Percentiles rank a stretch among this genome's conserved stretches.
Conservation (phyloP, 2,113 vertebrate genomes). For the Colossoma macropomum region DNA sequence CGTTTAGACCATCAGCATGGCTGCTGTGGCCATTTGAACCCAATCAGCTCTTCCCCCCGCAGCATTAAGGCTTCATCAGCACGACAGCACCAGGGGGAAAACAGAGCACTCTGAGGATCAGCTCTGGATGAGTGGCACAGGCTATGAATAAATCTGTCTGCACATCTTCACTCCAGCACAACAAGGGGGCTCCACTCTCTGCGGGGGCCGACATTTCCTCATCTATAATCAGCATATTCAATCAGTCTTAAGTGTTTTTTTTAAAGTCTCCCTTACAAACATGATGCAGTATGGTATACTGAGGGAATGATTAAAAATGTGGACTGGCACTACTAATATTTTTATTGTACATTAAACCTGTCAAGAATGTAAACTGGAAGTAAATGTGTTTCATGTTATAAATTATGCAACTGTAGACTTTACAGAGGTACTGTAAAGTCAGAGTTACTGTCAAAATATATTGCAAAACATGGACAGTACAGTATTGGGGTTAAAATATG, state of each 20-base stretch:
- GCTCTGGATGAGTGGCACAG: neutral
- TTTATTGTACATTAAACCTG: neutral
- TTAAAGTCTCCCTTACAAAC: neutral
- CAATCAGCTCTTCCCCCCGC: slow-evolving; percentile 50
- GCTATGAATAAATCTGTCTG: slow-evolving; percentile 16
- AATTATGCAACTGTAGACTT: no score
- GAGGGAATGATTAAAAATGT: neutral
- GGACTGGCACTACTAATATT: neutral
- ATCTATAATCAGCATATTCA: slow-evolving; percentile 21
- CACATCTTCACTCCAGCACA: slow-evolving; percentile 1
- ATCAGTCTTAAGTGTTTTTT: neutral
- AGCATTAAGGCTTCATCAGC: slow-evolving; percentile 4
- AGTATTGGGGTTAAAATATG: no score
- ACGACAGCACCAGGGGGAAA: neutral
- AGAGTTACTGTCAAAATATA: no score
- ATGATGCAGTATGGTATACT: neutral
- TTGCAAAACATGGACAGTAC: no score
- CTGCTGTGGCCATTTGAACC: slow-evolving; percentile 50
- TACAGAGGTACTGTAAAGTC: no score
- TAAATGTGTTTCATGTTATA: no score
- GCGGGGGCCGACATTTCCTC: neutral
- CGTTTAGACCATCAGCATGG: slow-evolving; percentile 34
- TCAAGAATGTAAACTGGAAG: neutral
- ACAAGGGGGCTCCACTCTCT: neutral
- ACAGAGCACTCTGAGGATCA: neutral